These are phyloP conservation scores for Squalus acanthias DNA, from an alignment of 2,797 vertebrate genomes.

Conservation along the genomic window DNA sequence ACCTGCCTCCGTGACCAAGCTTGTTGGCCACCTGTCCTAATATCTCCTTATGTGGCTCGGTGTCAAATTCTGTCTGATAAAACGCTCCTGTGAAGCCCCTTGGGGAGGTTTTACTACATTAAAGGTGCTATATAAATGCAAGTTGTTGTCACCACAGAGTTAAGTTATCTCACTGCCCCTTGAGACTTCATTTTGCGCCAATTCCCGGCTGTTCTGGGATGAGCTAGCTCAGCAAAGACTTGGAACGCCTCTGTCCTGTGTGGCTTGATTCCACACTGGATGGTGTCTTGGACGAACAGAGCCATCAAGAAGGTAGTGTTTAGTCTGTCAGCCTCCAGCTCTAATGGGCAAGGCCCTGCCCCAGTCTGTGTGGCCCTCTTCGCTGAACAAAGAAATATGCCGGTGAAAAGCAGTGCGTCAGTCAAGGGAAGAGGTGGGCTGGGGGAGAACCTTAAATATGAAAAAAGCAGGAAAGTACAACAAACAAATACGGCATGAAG, in stretches of 20 bases:
- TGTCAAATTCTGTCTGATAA: background rate
- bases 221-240: background rate
- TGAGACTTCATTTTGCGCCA: background rate
- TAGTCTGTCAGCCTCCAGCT: background rate
- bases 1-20: background rate
- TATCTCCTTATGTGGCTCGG: background rate
- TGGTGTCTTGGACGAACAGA: background rate
- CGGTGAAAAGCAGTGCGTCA: background rate
- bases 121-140: background rate
- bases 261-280: background rate
- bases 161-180: background rate
- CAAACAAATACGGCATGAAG: background rate
- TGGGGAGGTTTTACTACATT: background rate
- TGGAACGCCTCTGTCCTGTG: background rate
- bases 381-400: background rate
- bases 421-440: background rate
- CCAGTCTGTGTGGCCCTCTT: background rate
- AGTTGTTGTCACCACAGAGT: background rate
- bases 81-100: background rate
- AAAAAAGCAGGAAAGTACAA: background rate
- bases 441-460: background rate
- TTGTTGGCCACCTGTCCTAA: background rate
- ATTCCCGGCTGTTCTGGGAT: background rate
- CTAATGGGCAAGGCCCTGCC: background rate
- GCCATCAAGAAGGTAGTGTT: background rate